phyloP scores from a whole-genome alignment of 2,113 vertebrate species.

The Cercocebus atys region DNA sequence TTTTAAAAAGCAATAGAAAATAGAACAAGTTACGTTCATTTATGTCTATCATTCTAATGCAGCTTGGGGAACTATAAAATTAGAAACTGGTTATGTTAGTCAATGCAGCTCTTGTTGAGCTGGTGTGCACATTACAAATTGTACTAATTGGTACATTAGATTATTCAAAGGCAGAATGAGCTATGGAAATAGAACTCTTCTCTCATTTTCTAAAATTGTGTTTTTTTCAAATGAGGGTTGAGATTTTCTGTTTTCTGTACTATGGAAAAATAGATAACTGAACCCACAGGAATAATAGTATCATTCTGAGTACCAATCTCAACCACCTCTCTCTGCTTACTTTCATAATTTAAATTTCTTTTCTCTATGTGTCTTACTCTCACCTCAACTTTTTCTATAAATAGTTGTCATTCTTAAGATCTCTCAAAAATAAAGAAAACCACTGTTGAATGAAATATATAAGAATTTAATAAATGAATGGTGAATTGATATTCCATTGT shows the following conservation, averaged over 20 bases:
- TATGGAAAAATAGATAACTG: neutral
- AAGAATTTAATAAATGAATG: neutral
- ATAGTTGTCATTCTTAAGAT: neutral
- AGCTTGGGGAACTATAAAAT: neutral
- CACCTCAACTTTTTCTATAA: neutral
- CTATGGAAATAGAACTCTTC: neutral
- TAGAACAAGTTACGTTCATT: neutral
- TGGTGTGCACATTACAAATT: neutral
- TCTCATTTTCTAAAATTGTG: neutral
- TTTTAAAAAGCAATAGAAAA: constrained; percentile 2
- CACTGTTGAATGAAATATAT: neutral
- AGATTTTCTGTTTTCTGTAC: neutral
- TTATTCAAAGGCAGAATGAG: neutral
- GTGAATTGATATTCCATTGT: neutral
- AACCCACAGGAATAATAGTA: neutral
- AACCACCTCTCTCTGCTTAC: neutral
- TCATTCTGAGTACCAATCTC: neutral
- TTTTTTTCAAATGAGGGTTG: neutral
- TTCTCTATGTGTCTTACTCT: neutral
- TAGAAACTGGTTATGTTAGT: neutral
- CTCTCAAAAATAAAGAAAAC: neutral
- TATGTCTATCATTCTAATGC: neutral
- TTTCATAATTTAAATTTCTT: neutral
- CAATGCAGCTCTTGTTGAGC: neutral
- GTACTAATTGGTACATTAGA: neutral